Conservation (phyloP, 2,797 vertebrate genomes). For the Graptemys geographica region DNA sequence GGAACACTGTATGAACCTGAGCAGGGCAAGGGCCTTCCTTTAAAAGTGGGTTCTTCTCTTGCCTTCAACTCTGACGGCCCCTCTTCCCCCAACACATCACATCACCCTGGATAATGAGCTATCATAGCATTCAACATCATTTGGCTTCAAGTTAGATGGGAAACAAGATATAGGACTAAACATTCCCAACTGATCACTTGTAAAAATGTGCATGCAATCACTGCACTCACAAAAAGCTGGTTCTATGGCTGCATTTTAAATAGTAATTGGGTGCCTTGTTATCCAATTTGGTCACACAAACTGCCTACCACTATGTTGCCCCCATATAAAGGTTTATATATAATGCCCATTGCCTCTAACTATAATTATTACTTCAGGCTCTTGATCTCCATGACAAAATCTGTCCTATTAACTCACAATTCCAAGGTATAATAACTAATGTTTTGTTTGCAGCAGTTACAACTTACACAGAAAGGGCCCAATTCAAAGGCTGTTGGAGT, state of each 20-base stretch:
- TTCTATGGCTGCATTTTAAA: background rate
- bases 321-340: background rate
- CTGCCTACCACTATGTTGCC: background rate
- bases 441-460: background rate
- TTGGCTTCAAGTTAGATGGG: background rate
- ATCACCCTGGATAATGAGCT: background rate
- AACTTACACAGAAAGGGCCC: background rate
- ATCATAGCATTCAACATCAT: background rate
- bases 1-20: background rate
- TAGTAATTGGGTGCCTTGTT: background rate
- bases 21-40: background rate
- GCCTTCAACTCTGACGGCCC: background rate
- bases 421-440: background rate
- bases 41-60: background rate
- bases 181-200: background rate
- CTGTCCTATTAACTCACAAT: background rate
- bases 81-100: no score
- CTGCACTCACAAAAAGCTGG: background rate
- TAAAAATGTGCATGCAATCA: background rate
- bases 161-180: background rate
- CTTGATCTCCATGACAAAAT: background rate
- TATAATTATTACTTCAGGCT: background rate
- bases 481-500: fast-evolving
- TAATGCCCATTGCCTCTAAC: background rate
- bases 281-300: background rate